These are phyloP conservation scores for Panurus biarmicus DNA, from an alignment of 2,113 vertebrate species.

Conservation along the genomic window DNA sequence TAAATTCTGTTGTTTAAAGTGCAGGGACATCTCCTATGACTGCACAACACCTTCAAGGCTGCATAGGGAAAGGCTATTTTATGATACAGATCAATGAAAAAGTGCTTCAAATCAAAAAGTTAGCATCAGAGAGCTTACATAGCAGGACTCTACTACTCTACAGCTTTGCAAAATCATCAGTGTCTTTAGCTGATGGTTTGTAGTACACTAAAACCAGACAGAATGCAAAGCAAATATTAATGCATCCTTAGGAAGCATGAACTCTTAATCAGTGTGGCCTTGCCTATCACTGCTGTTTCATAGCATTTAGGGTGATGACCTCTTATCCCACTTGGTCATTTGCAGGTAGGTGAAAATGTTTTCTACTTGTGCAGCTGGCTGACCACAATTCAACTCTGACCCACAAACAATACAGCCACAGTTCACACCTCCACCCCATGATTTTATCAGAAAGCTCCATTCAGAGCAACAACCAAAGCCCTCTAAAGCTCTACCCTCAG, in stretches of 20 bases:
- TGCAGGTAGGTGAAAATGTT: background rate
- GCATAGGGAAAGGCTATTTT: background rate
- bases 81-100: background rate
- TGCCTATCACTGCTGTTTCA: background rate
- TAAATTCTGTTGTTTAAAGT: background rate
- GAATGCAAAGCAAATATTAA: background rate
- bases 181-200: background rate
- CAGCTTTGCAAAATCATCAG: background rate
- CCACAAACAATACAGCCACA: background rate
- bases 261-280: background rate
- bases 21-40: background rate
- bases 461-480: background rate
- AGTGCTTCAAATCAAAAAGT: background rate
- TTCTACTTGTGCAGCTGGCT: background rate
- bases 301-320: background rate
- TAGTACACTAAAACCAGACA: background rate
- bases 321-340: background rate
- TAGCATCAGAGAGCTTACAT: background rate
- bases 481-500: background rate
- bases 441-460: background rate
- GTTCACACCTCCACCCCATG: background rate
- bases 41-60: background rate
- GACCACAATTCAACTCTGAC: background rate
- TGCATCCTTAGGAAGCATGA: background rate
- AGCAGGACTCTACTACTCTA: background rate